Base-by-base conservation (phyloP, 2,797 vertebrate genomes). In the Cetoscarus ocellatus region DNA sequence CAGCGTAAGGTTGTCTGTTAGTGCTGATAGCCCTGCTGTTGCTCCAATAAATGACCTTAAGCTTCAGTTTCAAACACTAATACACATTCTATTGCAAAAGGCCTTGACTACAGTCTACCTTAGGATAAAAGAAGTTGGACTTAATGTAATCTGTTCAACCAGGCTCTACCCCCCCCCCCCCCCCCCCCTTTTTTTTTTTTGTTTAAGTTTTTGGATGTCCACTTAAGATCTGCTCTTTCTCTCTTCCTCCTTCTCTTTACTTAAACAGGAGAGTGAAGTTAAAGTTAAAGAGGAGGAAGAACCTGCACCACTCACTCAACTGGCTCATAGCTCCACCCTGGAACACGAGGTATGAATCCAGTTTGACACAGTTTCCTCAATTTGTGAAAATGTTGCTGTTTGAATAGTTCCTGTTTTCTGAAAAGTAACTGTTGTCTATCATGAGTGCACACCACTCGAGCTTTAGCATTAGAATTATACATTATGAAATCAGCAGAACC, bases 271-370 rank as follows among this genome's bases (percentile, higher is more conserved):
- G 53, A 83, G 76, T 44, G 70, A 84, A 8, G 69, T 55, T 49
- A 67, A 82, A 65, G 61, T 88, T 54, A 85, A 88, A 84, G 83
- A 83, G 17, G 90, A 92, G 61, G 91, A 91, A 38, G 88, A 92
- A 69, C 60, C 75, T 34, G 80, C 72, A 59, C 66, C 85, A 11
- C 54, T 91, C 58, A 87, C 84, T 74, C 89, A 91, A 75, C 85
- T 93, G 65, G 86, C 86, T 70, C 88, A 90, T 72, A 93, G 89
- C 77, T 93, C 89, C 13, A 83, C 90, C 5, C 79, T 93, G 70
- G 94, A 94, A 60, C 87, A 91, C 62, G 93, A 95, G 93, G 94
- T 92, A 85, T 8, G 50, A 45, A 13, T 6, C 6, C 2, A 0
- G 17, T 51, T 67, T 34, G 27, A 67, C 43, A 18, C 47, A 8